Evolutionary conservation across 2,888 invertebrate genomes (phyloP).

Genomic region (Oasisia sp.): DNA sequence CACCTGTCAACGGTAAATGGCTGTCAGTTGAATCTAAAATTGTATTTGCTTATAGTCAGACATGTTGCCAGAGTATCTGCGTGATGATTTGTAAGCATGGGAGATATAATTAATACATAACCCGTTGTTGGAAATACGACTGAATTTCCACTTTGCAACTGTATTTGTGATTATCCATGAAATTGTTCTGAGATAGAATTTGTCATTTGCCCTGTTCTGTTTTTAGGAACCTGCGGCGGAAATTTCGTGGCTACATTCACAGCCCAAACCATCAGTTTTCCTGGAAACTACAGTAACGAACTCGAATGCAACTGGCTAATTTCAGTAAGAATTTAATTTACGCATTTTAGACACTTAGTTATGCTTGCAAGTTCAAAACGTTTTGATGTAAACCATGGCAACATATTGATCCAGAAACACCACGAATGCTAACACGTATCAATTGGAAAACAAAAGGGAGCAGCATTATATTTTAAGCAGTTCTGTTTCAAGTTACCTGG

Average conservation of each 20-base stretch:
- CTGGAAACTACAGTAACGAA: conserved; percentile 34
- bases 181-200: background rate
- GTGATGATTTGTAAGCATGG: too few relatives aligned
- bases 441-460: too few relatives aligned
- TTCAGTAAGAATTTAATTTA: conserved; percentile 31
- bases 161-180: background rate
- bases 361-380: too few relatives aligned
- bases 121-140: conserved; percentile 42
- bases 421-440: too few relatives aligned
- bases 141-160: conserved; percentile 43
- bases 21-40: background rate
- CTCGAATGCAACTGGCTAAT: conserved; percentile 41
- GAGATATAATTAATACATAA: background rate
- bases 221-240: conserved; percentile 19
- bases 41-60: too few relatives aligned
- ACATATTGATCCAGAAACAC: too few relatives aligned
- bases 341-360: too few relatives aligned
- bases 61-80: too few relatives aligned
- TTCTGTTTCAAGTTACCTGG: too few relatives aligned
- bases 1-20: conserved; percentile 30
- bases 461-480: too few relatives aligned
- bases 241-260: background rate
- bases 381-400: too few relatives aligned
- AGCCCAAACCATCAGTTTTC: conserved; percentile 30
- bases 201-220: background rate